Conservation (phyloP, 1,140 invertebrate species). For the Halesus radiatus region DNA sequence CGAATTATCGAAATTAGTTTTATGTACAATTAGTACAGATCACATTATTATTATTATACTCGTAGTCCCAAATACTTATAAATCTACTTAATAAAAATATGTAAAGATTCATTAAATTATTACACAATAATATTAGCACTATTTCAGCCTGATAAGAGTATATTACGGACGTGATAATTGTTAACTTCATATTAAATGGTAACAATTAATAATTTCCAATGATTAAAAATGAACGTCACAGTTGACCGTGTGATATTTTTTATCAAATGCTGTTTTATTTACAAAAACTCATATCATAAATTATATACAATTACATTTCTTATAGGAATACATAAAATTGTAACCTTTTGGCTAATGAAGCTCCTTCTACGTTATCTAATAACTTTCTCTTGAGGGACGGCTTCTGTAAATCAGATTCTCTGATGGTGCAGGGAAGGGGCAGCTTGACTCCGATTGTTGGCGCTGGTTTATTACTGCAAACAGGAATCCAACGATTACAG, state of each 20-base stretch:
- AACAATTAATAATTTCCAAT: constrained; percentile 37
- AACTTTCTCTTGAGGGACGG: constrained; percentile 83
- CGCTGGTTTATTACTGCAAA: constrained; percentile 86
- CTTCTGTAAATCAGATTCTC: constrained; percentile 73
- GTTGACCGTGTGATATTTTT: constrained; percentile 58
- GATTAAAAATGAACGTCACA: constrained; percentile 55
- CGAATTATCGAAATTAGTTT: too few relatives aligned
- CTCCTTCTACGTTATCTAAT: constrained; percentile 79
- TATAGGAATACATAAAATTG: constrained; percentile 68
- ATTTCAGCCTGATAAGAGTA: constrained; percentile 7
- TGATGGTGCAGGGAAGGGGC: constrained; percentile 80
- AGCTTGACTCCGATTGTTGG: constrained; percentile 86
- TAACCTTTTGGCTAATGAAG: constrained; percentile 76
- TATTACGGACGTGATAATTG: constrained; percentile 23
- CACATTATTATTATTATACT: too few relatives aligned
- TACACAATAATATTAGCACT: background rate
- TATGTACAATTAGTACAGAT: too few relatives aligned
- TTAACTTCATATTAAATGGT: constrained; percentile 16
- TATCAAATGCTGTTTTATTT: constrained; percentile 48
- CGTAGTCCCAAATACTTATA: too few relatives aligned
- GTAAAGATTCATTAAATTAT: too few relatives aligned
- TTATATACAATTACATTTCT: too few relatives aligned
- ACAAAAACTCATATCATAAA: background rate
- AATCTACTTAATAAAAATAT: too few relatives aligned
- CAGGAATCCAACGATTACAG: constrained; percentile 52